Evolutionary conservation across 1,140 invertebrate genomes (phyloP).

Genomic region (Drosophila melanica): DNA sequence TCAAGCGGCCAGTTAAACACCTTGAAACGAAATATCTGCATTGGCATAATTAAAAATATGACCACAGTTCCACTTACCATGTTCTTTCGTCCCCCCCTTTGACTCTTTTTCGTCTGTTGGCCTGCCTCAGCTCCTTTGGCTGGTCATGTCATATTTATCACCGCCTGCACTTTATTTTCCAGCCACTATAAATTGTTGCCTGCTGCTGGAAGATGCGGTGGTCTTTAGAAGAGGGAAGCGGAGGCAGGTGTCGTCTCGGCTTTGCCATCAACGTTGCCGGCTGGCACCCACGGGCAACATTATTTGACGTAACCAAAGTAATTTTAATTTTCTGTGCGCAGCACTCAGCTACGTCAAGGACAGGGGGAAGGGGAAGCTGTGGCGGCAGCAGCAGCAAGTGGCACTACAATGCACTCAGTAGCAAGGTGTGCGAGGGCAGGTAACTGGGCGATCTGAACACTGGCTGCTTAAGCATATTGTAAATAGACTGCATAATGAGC

Average conservation of each 20-base stretch:
- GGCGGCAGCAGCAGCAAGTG: slow-evolving; percentile 49
- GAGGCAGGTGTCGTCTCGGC: slow-evolving; percentile 11
- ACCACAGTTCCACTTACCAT: slow-evolving; percentile 22
- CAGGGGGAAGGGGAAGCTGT: not conserved
- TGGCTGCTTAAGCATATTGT: slow-evolving; percentile 78
- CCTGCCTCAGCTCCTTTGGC: slow-evolving; percentile 8
- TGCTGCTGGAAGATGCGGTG: slow-evolving; percentile 46
- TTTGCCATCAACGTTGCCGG: slow-evolving; percentile 42
- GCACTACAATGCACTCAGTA: slow-evolving; percentile 72
- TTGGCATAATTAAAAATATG: slow-evolving; percentile 61
- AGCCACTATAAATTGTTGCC: slow-evolving; percentile 77
- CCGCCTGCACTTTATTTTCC: slow-evolving; percentile 60
- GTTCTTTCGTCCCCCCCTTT: too few species aligned
- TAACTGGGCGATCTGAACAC: slow-evolving; percentile 5
- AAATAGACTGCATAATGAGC: slow-evolving; percentile 81
- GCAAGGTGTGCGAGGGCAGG: not conserved
- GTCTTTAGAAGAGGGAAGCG: slow-evolving; percentile 11
- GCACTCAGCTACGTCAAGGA: slow-evolving; percentile 36
- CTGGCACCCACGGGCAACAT: slow-evolving; percentile 72
- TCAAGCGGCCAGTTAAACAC: slow-evolving; percentile 3
- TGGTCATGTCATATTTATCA: slow-evolving; percentile 75
- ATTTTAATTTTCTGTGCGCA: slow-evolving; percentile 77
- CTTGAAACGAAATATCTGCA: slow-evolving; percentile 33
- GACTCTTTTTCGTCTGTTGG: not conserved
- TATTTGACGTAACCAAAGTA: slow-evolving; percentile 81